Evolutionary conservation across 2,888 invertebrate species (phyloP).

Genomic region (Drosophila pseudotakahashii): DNA sequence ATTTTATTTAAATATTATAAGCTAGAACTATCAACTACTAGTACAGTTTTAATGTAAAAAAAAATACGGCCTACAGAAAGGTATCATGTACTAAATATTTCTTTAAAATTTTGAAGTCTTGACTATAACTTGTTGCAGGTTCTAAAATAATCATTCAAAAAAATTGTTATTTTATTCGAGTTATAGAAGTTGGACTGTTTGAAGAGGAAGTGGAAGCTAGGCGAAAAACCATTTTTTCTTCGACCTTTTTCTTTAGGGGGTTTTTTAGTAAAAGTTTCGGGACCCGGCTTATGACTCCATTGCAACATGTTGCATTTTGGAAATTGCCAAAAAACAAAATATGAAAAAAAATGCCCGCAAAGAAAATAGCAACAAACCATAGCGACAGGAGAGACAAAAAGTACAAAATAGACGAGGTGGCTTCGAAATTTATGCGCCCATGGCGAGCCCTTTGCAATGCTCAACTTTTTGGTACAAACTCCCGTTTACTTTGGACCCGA

Average conservation of each 20-base stretch:
- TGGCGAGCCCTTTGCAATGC: constrained; percentile 69
- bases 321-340: constrained; percentile 55
- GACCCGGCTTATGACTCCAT: constrained; percentile 62
- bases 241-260: constrained; percentile 10
- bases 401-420: constrained; percentile 31
- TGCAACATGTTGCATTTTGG: constrained; percentile 74
- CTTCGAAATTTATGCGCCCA: constrained; percentile 73
- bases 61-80: too few relatives aligned
- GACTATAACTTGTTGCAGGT: too few relatives aligned
- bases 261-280: constrained; percentile 58
- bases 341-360: constrained; percentile 32
- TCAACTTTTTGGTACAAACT: constrained; percentile 53
- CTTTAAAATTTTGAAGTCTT: not conserved
- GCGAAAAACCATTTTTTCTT: constrained; percentile 18
- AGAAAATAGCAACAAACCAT: constrained; percentile 20
- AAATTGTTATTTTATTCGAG: not conserved
- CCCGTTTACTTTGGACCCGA: constrained; percentile 10
- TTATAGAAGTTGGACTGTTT: constrained; percentile 5
- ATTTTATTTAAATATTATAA: too few relatives aligned
- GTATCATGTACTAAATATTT: not conserved
- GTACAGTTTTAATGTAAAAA: too few relatives aligned
- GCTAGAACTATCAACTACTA: too few relatives aligned
- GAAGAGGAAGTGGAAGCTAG: constrained; percentile 13
- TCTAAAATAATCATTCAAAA: not conserved
- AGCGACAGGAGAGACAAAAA: constrained; percentile 1